Conservation (phyloP, 2,888 invertebrate species). For the Tryphoninae sp. region DNA sequence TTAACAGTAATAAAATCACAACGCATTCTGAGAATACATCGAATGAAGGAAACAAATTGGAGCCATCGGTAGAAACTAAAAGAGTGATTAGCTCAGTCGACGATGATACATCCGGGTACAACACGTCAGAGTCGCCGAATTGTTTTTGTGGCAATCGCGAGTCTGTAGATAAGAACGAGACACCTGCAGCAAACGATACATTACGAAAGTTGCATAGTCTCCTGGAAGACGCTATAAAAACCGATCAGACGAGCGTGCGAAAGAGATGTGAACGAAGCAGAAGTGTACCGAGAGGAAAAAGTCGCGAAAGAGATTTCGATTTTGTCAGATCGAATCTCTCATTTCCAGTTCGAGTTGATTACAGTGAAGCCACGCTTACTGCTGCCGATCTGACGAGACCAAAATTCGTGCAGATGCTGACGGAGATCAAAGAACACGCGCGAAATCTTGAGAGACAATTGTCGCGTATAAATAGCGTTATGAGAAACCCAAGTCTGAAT, state of each 20-base stretch:
- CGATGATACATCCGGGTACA: slow-evolving; percentile 31
- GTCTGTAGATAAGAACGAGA: not conserved
- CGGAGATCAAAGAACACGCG: slow-evolving; percentile 68
- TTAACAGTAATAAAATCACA: slow-evolving; percentile 9
- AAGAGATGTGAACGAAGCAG: slow-evolving; percentile 43
- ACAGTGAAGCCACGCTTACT: slow-evolving; percentile 45
- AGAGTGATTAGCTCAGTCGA: not conserved
- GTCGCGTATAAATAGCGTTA: slow-evolving; percentile 61
- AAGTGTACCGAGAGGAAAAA: slow-evolving; percentile 32
- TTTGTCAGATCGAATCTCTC: slow-evolving; percentile 41
- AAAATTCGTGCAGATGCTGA: slow-evolving; percentile 64
- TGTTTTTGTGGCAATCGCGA: slow-evolving; percentile 2
- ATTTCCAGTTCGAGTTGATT: slow-evolving; percentile 51
- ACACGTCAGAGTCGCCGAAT: slow-evolving; percentile 34
- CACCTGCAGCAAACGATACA: not conserved
- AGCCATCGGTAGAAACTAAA: slow-evolving; percentile 7
- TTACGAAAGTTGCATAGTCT: slow-evolving; percentile 13
- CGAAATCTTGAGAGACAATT: slow-evolving; percentile 66
- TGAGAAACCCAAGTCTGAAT: slow-evolving; percentile 48
- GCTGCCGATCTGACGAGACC: slow-evolving; percentile 60
- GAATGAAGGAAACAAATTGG: not conserved
- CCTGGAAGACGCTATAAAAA: not conserved
- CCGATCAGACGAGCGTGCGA: not conserved
- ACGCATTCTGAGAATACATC: not conserved
- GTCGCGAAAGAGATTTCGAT: slow-evolving; percentile 9